These are phyloP conservation scores for Ahaetulla prasina DNA, from an alignment of 2,113 vertebrate genomes.

Conservation along the genomic window DNA sequence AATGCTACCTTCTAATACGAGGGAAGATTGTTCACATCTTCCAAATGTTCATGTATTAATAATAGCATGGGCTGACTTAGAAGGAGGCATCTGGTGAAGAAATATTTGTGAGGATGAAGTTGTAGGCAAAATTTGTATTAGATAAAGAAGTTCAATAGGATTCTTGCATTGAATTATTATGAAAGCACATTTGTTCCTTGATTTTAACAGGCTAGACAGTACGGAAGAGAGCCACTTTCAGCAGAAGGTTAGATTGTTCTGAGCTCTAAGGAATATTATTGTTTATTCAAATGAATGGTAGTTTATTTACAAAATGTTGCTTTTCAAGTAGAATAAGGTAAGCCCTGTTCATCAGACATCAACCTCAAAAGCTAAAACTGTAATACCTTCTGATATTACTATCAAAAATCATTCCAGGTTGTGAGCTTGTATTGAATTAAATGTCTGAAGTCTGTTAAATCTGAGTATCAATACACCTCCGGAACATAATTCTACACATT, in stretches of 20 bases:
- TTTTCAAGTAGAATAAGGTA: not conserved
- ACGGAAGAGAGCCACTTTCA: not conserved
- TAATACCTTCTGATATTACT: not conserved
- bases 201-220: not conserved
- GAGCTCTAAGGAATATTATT: conserved; percentile 48
- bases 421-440: conserved; percentile 28
- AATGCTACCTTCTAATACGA: conserved; percentile 17
- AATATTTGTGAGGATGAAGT: not conserved
- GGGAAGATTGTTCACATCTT: conserved; percentile 29
- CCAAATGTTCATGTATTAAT: conserved; percentile 44
- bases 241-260: conserved; percentile 37
- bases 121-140: conserved; percentile 12
- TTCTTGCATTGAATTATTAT: conserved; percentile 22
- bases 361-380: conserved; percentile 5
- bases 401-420: conserved; percentile 14
- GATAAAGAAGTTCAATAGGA: not conserved
- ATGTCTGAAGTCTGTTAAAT: conserved; percentile 12
- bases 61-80: conserved; percentile 13
- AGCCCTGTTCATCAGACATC: conserved; percentile 22
- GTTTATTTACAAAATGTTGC: not conserved
- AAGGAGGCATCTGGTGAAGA: conserved; percentile 7
- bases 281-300: conserved; percentile 13
- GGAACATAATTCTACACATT: not conserved
- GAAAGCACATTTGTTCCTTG: conserved; percentile 16
- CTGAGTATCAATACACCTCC: not conserved